Evolutionary conservation across 2,113 vertebrate species (phyloP), one percentile per base, ranked within the genome.

Genomic region (human (Homo sapiens)): DNA sequence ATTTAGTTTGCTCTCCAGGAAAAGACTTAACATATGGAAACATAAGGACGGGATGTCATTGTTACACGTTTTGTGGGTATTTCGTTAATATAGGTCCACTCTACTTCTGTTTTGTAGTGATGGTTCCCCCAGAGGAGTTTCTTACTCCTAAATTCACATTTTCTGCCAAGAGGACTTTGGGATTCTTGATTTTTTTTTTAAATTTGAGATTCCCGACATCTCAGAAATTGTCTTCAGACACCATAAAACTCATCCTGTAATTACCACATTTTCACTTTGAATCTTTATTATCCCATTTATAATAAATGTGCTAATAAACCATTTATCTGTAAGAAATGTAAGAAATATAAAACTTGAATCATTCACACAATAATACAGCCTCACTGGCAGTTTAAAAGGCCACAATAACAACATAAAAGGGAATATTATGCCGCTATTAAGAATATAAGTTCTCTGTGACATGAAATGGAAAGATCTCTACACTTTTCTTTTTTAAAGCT

Each of bases 251-350:
- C 85, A 95, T 82, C 45, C 84, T 97, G n/a, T 95, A 96, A 97
- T 93, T 73, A 97, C 48, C 59, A 70, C 40, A 89, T 96, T 97
- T 97, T 89, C 73, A 57, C 61, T 94, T 96, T 79, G 92, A 97
- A 87, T 97, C 90, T 93, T 92, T 96, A 95, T 89, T 96, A 83
- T 92, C 80, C 52, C 78, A 91, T 96, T 97, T 97, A 83, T 96
- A 96, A 86, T 94, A 97, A 96, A 96, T 94, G 90, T 93, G 68
- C 27, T 94, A 59, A 95, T 93, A 97, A 97, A 88, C 14, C 61
- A 87, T 86, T 97, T 97, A 68, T 97, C 81, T 94, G 30, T 96
- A 48, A 86, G 72, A 97, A 97, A 85, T 94, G 35, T 95, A 48
- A 86, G 76, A 97, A 97, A 89, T 93, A 89, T 45, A 93, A 95